Evolutionary conservation across 1,140 invertebrate species (phyloP).

Genomic region (Drosophila ercepeae): DNA sequence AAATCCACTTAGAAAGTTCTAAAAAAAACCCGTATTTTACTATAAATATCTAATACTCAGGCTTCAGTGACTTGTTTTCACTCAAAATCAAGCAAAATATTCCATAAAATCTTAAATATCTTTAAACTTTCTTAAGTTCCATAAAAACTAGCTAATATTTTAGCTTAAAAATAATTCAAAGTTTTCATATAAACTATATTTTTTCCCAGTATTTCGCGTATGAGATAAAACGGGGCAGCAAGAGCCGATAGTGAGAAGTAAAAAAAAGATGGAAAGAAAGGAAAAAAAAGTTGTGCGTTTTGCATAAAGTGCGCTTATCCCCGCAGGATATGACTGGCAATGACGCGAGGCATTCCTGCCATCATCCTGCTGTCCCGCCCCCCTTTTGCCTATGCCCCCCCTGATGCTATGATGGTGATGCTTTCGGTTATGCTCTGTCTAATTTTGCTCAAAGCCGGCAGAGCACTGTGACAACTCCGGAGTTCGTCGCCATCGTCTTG

Average conservation of each 20-base stretch:
- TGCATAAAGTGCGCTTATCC: conserved; percentile 80
- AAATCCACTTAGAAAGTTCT: too few relatives aligned
- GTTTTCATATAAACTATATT: neutral
- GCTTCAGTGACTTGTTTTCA: too few relatives aligned
- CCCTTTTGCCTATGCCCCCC: neutral
- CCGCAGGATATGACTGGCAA: conserved; percentile 78
- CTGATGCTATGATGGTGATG: conserved; percentile 5
- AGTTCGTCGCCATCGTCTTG: conserved; percentile 26
- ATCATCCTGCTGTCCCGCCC: neutral
- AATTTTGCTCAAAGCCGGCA: conserved; percentile 68
- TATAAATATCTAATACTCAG: too few relatives aligned
- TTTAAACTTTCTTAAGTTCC: too few relatives aligned
- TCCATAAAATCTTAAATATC: too few relatives aligned
- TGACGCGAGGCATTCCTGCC: conserved; percentile 57
- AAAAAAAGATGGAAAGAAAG: conserved; percentile 35
- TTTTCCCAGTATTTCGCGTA: neutral
- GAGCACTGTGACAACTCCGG: conserved; percentile 31
- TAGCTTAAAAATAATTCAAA: too few relatives aligned
- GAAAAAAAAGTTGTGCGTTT: conserved; percentile 74
- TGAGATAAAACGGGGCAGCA: neutral
- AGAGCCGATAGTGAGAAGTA: conserved; percentile 15
- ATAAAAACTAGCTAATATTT: too few relatives aligned
- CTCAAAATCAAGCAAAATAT: too few relatives aligned
- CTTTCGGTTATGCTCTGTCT: conserved; percentile 61
- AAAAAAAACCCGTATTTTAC: too few relatives aligned